Conservation (phyloP, 2,797 vertebrate genomes). For the Myotis planiceps region DNA sequence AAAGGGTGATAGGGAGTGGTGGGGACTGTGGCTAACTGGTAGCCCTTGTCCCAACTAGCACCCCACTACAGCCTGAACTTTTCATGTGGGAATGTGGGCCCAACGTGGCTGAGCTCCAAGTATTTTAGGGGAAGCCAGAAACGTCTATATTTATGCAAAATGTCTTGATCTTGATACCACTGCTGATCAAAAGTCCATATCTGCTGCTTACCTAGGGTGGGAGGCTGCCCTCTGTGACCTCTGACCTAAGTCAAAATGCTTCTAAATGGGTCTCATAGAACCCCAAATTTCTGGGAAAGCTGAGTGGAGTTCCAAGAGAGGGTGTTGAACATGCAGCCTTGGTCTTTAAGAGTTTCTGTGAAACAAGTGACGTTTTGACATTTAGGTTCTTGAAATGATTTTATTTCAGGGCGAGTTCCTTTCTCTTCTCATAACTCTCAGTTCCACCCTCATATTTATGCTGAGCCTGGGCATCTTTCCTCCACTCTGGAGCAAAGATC, state of each 20-base stretch:
- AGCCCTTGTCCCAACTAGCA: neutral
- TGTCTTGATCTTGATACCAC: neutral
- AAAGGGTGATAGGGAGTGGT: neutral
- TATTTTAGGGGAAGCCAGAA: neutral
- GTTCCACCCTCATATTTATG: neutral
- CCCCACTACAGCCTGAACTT: too few relatives aligned
- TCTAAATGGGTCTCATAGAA: neutral
- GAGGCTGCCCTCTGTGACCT: neutral
- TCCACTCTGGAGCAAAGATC: slow-evolving; percentile 33
- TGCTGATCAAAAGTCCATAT: neutral
- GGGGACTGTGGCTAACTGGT: neutral
- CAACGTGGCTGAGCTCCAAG: neutral
- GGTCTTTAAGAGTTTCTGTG: neutral
- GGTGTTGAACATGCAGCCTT: too few relatives aligned
- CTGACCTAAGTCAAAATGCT: neutral
- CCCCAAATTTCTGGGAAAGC: neutral
- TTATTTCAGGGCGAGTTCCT: neutral
- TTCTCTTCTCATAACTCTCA: neutral
- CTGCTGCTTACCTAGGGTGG: too few relatives aligned
- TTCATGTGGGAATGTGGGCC: neutral
- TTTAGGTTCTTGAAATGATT: neutral
- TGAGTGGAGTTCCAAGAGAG: neutral
- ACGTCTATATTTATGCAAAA: neutral
- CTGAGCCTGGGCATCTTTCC: neutral
- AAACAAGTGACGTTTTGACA: neutral